These are phyloP conservation scores for Pelagia noctiluca DNA, from an alignment of 30 jellyfish, hydroid and myxozoan genomes.

Conservation along the genomic window DNA sequence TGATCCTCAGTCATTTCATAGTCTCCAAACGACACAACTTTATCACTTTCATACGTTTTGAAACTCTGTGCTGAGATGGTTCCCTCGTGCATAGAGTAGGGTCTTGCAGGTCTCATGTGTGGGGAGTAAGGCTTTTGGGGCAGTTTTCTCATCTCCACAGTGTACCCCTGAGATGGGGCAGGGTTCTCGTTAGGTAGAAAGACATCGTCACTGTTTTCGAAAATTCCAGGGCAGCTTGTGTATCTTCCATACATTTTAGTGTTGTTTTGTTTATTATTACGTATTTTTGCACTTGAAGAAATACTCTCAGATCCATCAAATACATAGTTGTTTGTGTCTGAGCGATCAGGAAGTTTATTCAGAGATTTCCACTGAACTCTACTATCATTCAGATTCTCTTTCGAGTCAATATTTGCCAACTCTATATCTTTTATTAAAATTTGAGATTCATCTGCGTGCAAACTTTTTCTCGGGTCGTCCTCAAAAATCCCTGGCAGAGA, in stretches of 20 bases:
- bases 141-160: background rate
- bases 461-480: background rate
- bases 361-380: too few species aligned
- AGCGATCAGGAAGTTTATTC: background rate
- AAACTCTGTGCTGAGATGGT: conserved; percentile 12
- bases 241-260: too few species aligned
- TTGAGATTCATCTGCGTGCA: background rate
- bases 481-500: conserved; percentile 54
- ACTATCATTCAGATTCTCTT: too few species aligned
- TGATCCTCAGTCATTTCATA: background rate
- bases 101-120: conserved; percentile 57
- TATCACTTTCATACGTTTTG: background rate
- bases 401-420: background rate
- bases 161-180: background rate
- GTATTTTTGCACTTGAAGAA: too few species aligned
- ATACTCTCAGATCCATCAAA: too few species aligned
- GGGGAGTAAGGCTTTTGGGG: conserved; percentile 46
- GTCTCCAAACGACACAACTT: background rate
- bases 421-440: background rate
- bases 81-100: conserved; percentile 63
- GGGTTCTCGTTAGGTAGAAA: background rate
- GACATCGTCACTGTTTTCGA: conserved; percentile 17
- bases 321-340: background rate
- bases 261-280: too few species aligned
- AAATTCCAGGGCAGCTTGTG: conserved; percentile 27